phyloP scores from a whole-genome alignment of 2,113 vertebrate species.

The Macroglossus sobrinus region DNA sequence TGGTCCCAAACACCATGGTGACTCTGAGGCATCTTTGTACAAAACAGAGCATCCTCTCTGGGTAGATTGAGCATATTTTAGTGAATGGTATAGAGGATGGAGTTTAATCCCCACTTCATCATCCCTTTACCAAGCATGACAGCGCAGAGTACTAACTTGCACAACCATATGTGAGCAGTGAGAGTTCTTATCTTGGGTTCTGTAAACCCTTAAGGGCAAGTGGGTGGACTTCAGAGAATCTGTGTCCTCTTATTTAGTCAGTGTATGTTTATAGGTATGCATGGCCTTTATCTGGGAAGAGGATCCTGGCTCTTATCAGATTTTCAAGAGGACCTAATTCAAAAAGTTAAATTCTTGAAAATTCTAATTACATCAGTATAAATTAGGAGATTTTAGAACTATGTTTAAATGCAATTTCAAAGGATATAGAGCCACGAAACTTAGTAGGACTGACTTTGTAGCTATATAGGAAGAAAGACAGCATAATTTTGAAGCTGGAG shows the following conservation, averaged over 20 bases:
- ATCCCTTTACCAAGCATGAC: neutral
- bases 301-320: neutral
- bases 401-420: neutral
- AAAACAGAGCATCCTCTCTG: neutral
- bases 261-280: neutral
- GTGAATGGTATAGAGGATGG: neutral
- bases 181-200: neutral
- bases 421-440: neutral
- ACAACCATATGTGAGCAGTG: neutral
- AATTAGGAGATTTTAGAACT: neutral
- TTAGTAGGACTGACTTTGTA: neutral
- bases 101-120: neutral
- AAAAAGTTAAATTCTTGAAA: constrained; percentile 2
- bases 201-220: neutral
- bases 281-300: neutral
- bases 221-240: neutral
- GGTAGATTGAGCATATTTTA: neutral
- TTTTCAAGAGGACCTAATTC: constrained; percentile 17
- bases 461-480: neutral
- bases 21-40: neutral
- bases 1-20: neutral
- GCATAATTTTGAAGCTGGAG: constrained; percentile 1
- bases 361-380: neutral
- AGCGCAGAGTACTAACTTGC: neutral
- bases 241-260: neutral